Base-by-base conservation (phyloP, 2,888 invertebrate genomes). In the Danaus chrysippus region DNA sequence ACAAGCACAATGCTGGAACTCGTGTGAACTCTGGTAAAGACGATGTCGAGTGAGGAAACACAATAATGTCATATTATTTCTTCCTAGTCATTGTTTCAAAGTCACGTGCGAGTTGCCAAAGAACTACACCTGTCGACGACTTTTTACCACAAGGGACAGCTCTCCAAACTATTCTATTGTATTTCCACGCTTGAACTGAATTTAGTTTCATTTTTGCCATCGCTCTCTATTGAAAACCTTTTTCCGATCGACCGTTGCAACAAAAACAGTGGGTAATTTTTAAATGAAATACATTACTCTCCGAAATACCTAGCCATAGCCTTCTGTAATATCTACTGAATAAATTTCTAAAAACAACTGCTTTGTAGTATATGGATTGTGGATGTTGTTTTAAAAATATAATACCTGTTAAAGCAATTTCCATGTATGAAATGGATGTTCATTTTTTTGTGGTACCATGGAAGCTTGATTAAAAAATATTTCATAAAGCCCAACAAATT, bases 101-200 rank as follows among this genome's bases (percentile, higher is more conserved):
- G 84, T 83, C 83, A 83, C 81, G 84, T 78, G 79, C 81, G 75
- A 74, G 73, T 74, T 71, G 72, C 73, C 77, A 71, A 68, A 73
- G 76, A 74, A 67, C 68, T 74, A 75, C 83, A 84, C 83, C 86
- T 85, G 86, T 77, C 84, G 76, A 70, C 75, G 72, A 76, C 81
- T 82, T 77, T 34, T 82, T 74, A 77, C 81, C 82, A 70, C 81
- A 64, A 69, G 82, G 81, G 82, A 81, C 72, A 76, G 66, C 74
- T 70, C 76, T 76, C 74, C 74, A 77, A 84, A 83, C 82, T 79
- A 80, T 82, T 81, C 77, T 77, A 82, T 84, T 85, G 81, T 84
- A 71, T 78, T 79, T 76, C 71, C 69, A 74, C 68, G 69, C 68
- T 68, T 70, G 73, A 68, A 76, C 67, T 70, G 71, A 79, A 77